Conservation (phyloP, 1,140 invertebrate genomes). For the Drosophila tristis region DNA sequence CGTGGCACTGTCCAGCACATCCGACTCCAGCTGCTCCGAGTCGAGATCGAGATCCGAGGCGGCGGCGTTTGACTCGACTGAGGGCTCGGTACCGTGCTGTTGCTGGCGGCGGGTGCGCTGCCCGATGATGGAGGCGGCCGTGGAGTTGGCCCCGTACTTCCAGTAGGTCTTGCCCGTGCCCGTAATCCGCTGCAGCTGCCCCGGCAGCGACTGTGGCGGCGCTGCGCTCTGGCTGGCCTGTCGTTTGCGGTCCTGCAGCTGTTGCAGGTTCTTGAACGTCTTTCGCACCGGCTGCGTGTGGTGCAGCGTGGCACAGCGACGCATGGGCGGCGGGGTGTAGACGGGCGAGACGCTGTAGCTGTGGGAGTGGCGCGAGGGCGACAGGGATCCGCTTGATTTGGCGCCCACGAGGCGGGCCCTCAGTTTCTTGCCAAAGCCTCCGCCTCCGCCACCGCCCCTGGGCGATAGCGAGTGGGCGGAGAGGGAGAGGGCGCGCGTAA, state of each 20-base stretch:
- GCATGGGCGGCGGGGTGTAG: slow-evolving; percentile 77
- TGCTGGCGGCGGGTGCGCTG: slow-evolving; percentile 60
- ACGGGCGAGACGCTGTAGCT: slow-evolving; percentile 74
- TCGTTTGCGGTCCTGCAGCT: slow-evolving; percentile 68
- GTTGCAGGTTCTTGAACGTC: slow-evolving; percentile 71
- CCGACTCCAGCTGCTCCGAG: slow-evolving; percentile 48
- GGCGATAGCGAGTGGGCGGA: slow-evolving; percentile 72
- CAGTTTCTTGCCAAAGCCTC: slow-evolving; percentile 65
- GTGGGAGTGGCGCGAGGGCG: slow-evolving; percentile 68
- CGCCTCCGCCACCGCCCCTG: slow-evolving; percentile 19
- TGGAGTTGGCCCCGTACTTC: slow-evolving; percentile 79
- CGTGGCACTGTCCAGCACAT: slow-evolving; percentile 50
- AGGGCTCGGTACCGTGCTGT: slow-evolving; percentile 42
- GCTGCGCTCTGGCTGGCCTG: slow-evolving; percentile 30
- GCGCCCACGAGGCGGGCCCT: slow-evolving; percentile 69
- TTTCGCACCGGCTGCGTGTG: slow-evolving; percentile 76
- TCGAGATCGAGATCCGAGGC: slow-evolving; percentile 59
- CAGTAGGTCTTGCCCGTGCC: slow-evolving; percentile 77
- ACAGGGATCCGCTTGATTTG: slow-evolving; percentile 64
- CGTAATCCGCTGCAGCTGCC: slow-evolving; percentile 61
- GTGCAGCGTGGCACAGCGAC: slow-evolving; percentile 73
- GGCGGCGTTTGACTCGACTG: slow-evolving; percentile 47
- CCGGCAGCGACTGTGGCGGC: slow-evolving; percentile 2
- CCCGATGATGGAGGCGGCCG: slow-evolving; percentile 75
- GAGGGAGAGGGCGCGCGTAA: slow-evolving; percentile 73